Base-by-base conservation (phyloP, 2,797 vertebrate species). In the Coccyzus lansbergi region DNA sequence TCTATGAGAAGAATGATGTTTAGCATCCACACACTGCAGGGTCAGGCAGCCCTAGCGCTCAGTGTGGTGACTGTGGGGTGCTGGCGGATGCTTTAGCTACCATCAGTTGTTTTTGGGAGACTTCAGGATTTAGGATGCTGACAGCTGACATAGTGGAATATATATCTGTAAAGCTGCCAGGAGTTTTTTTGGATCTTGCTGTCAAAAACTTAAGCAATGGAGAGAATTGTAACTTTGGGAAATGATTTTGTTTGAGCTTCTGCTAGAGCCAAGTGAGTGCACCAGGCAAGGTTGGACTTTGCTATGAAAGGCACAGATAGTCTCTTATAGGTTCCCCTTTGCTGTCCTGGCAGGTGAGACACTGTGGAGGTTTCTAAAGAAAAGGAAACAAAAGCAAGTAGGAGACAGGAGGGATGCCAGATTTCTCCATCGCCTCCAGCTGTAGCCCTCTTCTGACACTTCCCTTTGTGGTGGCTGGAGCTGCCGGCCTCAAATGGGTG, bases 11-110 rank as follows among this genome's bases (percentile, higher is more conserved):
- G 58, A 29, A 17, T 51, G 53, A 22, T 65, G 24, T 67, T 82
- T 87, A 33, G 14, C 44, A 69, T 12, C 34, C 76, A 78, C 14
- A 49, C 0, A 0, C 52, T 15, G 6, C 1, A 0, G 63, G 31
- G 34, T 67, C 68, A 59, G 70, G 44, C 40, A 80, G 63, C 28
- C 31, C 34, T 31, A 13, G 51, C 0, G 0, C 29, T 75, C 3
- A 2, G 21, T 31, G 48, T 49, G 42, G 17, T 70, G 16, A 42
- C 15, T 0, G 0, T 34, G 36, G 15, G 17, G 12, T 79, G 20
- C 42, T 1, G 0, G 34, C 51, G 52, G 33, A 12, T 64, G 22
- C 46, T 78, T 2, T 21, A 52, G 44, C 29, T 87, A 71, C 40
- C 42, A 29, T 58, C 4, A 1, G 42, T 75, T n/a, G 46, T 75